Conservation (phyloP, 1,140 invertebrate species). For the Frieseomelitta varia region DNA sequence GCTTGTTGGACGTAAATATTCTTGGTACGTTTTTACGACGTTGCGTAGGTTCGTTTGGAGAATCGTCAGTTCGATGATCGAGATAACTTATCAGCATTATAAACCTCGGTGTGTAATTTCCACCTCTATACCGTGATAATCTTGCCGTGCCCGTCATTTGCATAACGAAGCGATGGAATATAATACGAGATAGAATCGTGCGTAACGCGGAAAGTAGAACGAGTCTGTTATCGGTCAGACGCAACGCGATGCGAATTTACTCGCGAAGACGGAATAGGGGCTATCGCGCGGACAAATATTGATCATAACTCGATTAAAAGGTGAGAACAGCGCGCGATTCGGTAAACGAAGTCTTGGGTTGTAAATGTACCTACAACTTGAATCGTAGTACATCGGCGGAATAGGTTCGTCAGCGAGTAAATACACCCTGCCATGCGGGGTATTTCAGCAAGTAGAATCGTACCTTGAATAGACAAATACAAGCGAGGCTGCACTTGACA, state of each 20-base stretch:
- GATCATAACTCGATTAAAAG: neutral
- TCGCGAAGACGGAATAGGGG: too few species aligned
- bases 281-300: neutral
- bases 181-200: neutral
- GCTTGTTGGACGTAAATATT: neutral
- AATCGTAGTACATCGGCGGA: neutral
- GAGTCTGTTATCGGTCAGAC: too few species aligned
- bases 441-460: conserved; percentile 4
- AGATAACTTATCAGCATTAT: neutral
- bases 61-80: neutral
- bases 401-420: neutral
- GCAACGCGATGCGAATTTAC: too few species aligned
- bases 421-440: neutral
- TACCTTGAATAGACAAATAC: neutral
- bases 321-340: neutral
- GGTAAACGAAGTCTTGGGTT: neutral
- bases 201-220: neutral
- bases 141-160: neutral
- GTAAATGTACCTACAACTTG: neutral
- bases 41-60: neutral
- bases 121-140: neutral
- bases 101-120: neutral
- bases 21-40: neutral
- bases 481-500: neutral
- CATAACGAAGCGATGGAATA: neutral